A percentile compares a stretch with the other conserved stretches of the same genome.
These are phyloP conservation scores for Aphelenchoides bicaudatus DNA, from an alignment of 2,888 invertebrate genomes.

Conservation along the genomic window DNA sequence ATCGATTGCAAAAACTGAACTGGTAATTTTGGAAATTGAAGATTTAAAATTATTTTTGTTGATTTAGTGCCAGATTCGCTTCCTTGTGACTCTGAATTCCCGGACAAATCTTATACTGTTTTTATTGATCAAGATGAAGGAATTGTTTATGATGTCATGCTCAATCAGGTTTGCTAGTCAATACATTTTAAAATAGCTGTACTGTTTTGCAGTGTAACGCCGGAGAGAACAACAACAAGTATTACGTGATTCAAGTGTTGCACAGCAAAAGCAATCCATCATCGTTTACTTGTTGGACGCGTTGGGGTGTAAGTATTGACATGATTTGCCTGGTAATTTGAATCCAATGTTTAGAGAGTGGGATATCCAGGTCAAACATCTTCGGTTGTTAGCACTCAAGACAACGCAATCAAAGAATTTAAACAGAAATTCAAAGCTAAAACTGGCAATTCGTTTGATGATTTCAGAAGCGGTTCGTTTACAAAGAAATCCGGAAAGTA, in stretches of 20 bases:
- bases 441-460: conserved; percentile 64
- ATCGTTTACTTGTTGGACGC: conserved; percentile 64
- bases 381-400: conserved; percentile 52
- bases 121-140: conserved; percentile 55
- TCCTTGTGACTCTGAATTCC: no score
- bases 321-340: conserved; percentile 29
- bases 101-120: no score
- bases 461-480: conserved; percentile 61
- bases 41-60: no score
- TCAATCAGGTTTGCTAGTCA: conserved; percentile 62
- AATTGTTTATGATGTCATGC: conserved; percentile 64
- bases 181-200: conserved; percentile 1
- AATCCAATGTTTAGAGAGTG: not conserved
- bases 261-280: conserved; percentile 60
- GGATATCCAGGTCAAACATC: not conserved
- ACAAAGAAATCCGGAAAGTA: conserved; percentile 64
- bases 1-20: not conserved
- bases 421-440: conserved; percentile 65
- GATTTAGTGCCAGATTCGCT: no score
- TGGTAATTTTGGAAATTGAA: not conserved
- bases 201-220: conserved; percentile 63
- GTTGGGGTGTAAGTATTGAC: conserved; percentile 67
- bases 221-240: conserved; percentile 66
- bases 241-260: conserved; percentile 65
- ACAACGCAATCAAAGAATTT: conserved; percentile 63